Evolutionary conservation across 2,113 vertebrate genomes (phyloP), one percentile per base, ranked within the genome.

Genomic region (Mugil cephalus): DNA sequence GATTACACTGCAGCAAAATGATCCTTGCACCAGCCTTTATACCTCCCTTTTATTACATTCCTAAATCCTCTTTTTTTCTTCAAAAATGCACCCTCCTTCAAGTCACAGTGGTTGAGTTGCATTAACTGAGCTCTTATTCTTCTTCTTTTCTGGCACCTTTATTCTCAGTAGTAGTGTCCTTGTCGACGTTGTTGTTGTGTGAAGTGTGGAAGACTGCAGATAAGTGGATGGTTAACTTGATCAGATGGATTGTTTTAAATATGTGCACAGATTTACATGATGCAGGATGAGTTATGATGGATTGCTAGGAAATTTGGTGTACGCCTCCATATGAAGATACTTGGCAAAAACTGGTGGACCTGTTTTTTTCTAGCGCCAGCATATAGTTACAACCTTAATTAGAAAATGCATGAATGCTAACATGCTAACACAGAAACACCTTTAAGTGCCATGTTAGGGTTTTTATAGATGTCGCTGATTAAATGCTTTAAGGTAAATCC

Each of bases 61-160:
- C 43, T 56, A 1, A 54, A n/a, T 34, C 7, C 3, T n/a, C 10
- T 4, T 40, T 54, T 51, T 53, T 21, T 19, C 30, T 47, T 51
- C 4, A 0, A 30, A 30, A 30, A 30, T 43, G 15, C 15, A 15
- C 48, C 50, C 68, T 68, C 43, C 42, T 74, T 69, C 10, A 58
- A n/a, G 43, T 55, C 45, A 21, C 65, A 54, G 60, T 34, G 62
- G 62, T 67, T 19, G 12, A 67, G 66, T 47, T 71, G 42, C 18
- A 21, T 15, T 47, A 52, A 69, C 55, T 40, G 6, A 10, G 19
- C 35, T 11, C 39, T 60, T 0, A 30, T 34, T 76, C 34, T 10
- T 8, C 13, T 18, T 55, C 47, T 14, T 60, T 30, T 51, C n/a
- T 14, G 13, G 40, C 12, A 7, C 18, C 51, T 34, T 56, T 67